phyloP scores from a whole-genome alignment of 2,888 invertebrate genomes.

The Venusia cambrica region DNA sequence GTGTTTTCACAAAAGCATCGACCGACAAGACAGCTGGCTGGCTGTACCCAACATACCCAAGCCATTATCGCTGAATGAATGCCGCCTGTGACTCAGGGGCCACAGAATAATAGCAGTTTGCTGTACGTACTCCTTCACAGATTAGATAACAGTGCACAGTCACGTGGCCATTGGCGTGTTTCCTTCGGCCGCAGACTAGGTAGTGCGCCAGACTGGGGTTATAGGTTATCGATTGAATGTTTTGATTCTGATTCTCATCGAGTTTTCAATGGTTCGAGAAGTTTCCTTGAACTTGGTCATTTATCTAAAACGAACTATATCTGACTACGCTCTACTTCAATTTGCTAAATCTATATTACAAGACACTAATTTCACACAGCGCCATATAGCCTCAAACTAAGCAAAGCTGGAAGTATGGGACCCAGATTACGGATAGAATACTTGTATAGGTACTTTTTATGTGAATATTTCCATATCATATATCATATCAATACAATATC shows the following conservation, averaged over 20 bases:
- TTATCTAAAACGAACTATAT: not conserved
- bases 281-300: not conserved
- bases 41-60: no score
- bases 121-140: constrained; percentile 1
- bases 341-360: no score
- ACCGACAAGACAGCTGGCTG: constrained; percentile 40
- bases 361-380: no score
- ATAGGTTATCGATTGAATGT: constrained; percentile 13
- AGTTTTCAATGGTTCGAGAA: not conserved
- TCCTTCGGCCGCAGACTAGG: constrained; percentile 13
- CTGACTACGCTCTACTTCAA: no score
- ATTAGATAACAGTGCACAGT: constrained; percentile 4
- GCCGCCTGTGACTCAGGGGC: constrained; percentile 38
- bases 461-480: no score
- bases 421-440: no score
- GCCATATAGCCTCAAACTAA: no score
- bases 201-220: constrained; percentile 2
- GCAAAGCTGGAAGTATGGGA: no score
- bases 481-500: no score
- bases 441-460: no score
- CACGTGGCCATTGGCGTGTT: constrained; percentile 13
- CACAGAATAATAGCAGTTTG: constrained; percentile 7
- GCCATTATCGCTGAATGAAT: constrained; percentile 48
- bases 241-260: constrained; percentile 2
- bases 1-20: constrained; percentile 6